Evolutionary conservation across 2,113 vertebrate species (phyloP).

Genomic region (Spermophilus dauricus): DNA sequence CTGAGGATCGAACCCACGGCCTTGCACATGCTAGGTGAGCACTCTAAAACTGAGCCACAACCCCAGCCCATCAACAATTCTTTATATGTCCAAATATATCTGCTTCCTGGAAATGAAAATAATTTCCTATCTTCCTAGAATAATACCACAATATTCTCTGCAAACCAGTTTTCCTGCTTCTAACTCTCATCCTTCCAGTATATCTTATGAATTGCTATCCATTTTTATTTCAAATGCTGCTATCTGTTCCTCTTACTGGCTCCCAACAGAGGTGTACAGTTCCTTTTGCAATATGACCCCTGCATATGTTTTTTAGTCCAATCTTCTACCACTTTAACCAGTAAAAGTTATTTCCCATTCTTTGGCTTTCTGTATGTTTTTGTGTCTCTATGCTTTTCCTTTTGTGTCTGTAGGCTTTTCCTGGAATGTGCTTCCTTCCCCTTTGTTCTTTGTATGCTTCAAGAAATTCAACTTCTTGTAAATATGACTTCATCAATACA

Average conservation of each 20-base stretch:
- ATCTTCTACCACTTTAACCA: background rate
- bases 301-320: background rate
- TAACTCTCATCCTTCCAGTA: background rate
- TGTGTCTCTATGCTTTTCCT: background rate
- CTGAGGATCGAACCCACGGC: no score
- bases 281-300: background rate
- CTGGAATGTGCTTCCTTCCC: background rate
- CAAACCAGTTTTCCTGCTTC: background rate
- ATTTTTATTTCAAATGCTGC: background rate
- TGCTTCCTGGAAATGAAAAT: background rate
- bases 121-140: background rate
- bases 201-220: background rate
- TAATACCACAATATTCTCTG: background rate
- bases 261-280: background rate
- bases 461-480: background rate
- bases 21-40: no score
- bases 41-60: no score
- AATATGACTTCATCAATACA: background rate
- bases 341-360: background rate
- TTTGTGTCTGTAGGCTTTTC: background rate
- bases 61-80: background rate
- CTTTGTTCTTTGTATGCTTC: background rate
- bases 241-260: background rate
- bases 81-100: background rate
- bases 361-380: background rate